phyloP scores from a whole-genome alignment of 2,797 vertebrate genomes.

The Tarsius wallacei region DNA sequence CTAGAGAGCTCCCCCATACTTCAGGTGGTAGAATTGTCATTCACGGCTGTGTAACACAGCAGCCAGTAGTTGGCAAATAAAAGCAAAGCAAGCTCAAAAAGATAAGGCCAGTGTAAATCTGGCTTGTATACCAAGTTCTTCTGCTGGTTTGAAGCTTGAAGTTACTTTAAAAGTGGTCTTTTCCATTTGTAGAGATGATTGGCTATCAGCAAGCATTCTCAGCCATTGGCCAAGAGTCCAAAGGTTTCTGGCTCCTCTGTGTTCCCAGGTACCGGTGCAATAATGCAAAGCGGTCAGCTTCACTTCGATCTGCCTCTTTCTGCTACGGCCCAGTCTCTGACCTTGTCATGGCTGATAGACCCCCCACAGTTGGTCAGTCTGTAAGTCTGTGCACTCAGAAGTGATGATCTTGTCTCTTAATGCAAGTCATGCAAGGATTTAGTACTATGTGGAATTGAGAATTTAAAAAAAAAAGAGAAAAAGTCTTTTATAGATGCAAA shows the following conservation, averaged over 20 bases:
- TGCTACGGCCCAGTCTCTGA: fast-evolving
- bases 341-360: fast-evolving
- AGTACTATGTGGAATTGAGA: neutral
- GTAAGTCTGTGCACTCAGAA: neutral
- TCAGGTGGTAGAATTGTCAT: no score
- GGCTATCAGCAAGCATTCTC: neutral
- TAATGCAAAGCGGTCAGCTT: neutral
- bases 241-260: neutral
- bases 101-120: neutral
- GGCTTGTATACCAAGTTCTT: neutral
- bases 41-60: neutral
- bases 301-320: neutral
- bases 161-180: neutral
- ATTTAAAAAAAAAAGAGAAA: no score
- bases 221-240: neutral
- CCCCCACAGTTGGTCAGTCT: neutral
- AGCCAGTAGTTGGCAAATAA: neutral
- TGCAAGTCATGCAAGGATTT: neutral
- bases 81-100: neutral
- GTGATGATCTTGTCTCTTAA: neutral
- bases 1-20: fast-evolving
- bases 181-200: neutral
- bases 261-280: fast-evolving
- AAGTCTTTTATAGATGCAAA: conserved; percentile 65
- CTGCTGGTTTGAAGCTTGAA: conserved; percentile 11